A percentile compares a stretch with the other conserved stretches of the same genome.
phyloP scores from a whole-genome alignment of 2,113 vertebrate species.

The Australoheros scitulus region DNA sequence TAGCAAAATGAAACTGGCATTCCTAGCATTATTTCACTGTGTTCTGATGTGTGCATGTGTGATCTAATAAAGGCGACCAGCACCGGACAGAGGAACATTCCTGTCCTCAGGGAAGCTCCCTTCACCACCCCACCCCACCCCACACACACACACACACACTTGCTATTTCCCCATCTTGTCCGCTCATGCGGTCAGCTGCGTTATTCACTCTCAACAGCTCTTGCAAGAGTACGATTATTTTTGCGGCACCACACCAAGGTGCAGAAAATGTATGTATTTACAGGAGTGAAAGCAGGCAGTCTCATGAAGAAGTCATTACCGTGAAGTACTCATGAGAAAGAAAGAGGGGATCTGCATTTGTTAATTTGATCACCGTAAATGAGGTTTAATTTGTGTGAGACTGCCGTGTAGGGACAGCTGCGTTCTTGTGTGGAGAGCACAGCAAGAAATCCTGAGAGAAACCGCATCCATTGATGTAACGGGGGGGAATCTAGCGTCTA shows the following conservation, averaged over 20 bases:
- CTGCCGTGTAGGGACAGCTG: slow-evolving; percentile 12
- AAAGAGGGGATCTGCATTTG: slow-evolving; percentile 14
- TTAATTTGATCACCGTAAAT: slow-evolving; percentile 40
- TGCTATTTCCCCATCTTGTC: neutral
- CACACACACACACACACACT: neutral
- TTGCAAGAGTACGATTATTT: neutral
- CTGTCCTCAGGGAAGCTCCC: slow-evolving; percentile 32
- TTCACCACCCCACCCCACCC: neutral
- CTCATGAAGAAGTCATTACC: neutral
- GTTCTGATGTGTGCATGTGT: slow-evolving; percentile 26
- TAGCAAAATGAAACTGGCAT: slow-evolving; percentile 67
- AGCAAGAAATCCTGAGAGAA: neutral
- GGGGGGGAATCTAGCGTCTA: neutral
- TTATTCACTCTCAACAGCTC: neutral
- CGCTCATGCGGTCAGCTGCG: neutral
- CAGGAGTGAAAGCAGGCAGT: neutral
- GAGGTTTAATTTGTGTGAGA: slow-evolving; percentile 20
- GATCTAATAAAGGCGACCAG: slow-evolving; percentile 50
- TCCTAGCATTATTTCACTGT: slow-evolving; percentile 62
- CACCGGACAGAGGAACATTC: slow-evolving; percentile 33
- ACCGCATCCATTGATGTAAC: neutral
- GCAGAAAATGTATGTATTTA: neutral
- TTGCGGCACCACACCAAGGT: neutral
- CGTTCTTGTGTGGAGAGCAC: neutral
- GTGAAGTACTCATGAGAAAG: neutral